Percentiles rank a stretch among this genome's conserved stretches.
Conservation (phyloP, 1,140 invertebrate species). For the Cheumatopsyche charites region DNA sequence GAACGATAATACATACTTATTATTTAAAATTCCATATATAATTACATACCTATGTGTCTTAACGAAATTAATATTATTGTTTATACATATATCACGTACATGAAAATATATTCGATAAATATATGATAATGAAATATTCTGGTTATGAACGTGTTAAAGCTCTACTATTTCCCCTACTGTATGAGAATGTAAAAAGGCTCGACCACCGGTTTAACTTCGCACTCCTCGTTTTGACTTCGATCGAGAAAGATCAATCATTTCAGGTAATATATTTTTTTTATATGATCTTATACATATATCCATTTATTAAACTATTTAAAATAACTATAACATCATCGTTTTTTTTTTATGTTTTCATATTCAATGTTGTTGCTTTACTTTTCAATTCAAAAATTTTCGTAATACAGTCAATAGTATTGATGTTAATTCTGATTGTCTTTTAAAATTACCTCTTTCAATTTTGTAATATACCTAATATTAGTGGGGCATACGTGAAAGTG, state of each 20-base stretch:
- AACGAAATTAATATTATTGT: too few species aligned
- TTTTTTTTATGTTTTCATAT: too few species aligned
- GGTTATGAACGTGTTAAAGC: conserved; percentile 15
- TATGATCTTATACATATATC: too few species aligned
- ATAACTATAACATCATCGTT: too few species aligned
- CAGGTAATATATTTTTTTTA: conserved; percentile 30
- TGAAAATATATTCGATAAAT: not conserved
- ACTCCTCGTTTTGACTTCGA: conserved; percentile 45
- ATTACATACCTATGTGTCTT: too few species aligned
- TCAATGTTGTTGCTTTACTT: too few species aligned
- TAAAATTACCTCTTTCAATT: not conserved
- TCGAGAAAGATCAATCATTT: conserved; percentile 46
- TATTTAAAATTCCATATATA: too few species aligned
- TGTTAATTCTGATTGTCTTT: not conserved
- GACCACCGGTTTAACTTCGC: conserved; percentile 4
- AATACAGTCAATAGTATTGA: too few species aligned
- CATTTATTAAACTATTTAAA: too few species aligned
- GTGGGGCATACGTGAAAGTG: not conserved
- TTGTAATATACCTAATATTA: not conserved
- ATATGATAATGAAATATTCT: not conserved
- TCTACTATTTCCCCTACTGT: not conserved
- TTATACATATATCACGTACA: too few species aligned
- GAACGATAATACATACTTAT: too few species aligned
- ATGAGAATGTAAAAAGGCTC: conserved; percentile 33
- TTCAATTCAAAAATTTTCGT: too few species aligned